Conservation (phyloP, 1,140 invertebrate species). For the Archivesica marissinica region DNA sequence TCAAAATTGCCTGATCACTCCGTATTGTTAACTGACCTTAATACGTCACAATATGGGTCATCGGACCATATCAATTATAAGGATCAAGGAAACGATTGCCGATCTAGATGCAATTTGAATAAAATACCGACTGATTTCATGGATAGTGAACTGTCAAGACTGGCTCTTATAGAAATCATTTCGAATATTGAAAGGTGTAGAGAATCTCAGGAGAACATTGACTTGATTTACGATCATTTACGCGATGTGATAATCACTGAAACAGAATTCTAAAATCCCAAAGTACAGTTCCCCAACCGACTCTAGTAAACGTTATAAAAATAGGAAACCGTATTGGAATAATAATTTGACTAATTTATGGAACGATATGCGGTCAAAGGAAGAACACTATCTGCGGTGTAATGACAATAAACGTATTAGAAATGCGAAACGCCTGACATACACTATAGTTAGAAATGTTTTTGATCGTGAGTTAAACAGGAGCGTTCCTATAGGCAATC, state of each 20-base stretch:
- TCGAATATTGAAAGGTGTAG: not conserved
- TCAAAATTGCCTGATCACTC: no score
- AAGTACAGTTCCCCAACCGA: not conserved
- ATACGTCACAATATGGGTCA: no score
- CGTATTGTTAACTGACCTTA: no score
- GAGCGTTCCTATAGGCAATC: not conserved
- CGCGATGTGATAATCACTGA: conserved; percentile 17
- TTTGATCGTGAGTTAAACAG: conserved; percentile 25
- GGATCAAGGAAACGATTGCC: no score
- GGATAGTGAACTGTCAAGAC: not conserved
- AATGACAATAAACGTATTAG: not conserved
- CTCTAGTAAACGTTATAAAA: not conserved
- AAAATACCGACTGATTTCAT: conserved; percentile 20
- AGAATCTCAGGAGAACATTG: conserved; percentile 14
- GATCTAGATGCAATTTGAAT: conserved; percentile 20
- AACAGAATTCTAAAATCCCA: conserved; percentile 7
- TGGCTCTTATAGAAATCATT: conserved; percentile 17
- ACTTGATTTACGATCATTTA: conserved; percentile 28
- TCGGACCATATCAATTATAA: no score
- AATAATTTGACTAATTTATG: conserved; percentile 14
- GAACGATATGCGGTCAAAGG: not conserved
- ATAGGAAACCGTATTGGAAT: conserved; percentile 46
- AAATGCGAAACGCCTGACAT: not conserved
- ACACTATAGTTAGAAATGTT: not conserved
- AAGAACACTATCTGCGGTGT: not conserved